Base-by-base conservation (phyloP, 2,113 vertebrate genomes). In the Agapornis roseicollis region DNA sequence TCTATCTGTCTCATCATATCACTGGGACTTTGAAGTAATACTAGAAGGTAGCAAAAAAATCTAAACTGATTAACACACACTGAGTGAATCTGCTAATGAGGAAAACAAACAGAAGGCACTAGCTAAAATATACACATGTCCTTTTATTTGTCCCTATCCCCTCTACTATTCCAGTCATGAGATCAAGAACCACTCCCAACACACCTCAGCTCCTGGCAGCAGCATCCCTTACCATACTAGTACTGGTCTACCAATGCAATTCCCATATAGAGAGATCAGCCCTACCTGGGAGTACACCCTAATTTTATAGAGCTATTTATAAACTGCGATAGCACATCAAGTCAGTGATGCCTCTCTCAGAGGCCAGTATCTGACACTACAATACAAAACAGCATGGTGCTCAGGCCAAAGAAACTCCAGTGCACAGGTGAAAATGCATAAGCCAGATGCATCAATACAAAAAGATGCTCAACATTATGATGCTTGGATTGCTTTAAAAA, bases 171-270 rank as follows among this genome's bases (percentile, higher is more conserved):
- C 27, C 24, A 85, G 19, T n/a, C 35, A 33, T 10, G 24, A 85
- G n/a, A 77, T 18, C 39, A 71, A 1, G 17, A 85, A 47, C 6
- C 0, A 0, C 27, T 83, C 58, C 41, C 37, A 72, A 2, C 0
- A 0, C 7, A 58, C 24, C 85, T 58, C 41, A 44, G 60, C 19
- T 58, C 29, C 20, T 29, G 61, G 33, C 42, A 90, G 56, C 47
- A 80, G 29, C 89, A 92, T 23, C 64, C 63, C 47, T 39, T 37
- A 80, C 37, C 37, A 16, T 0, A 0, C 37, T 80, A 78, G n/a
- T 53, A 72, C 69, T n/a, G 27, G 15, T 58, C 80, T 61, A 66
- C 73, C 63, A 55, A 29, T 4, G 3, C 39, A 85, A 52, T 35
- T 78, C n/a, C 65, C 70, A 23, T 13, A 66, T 1, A 35, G 9